Percentiles rank a stretch among this genome's conserved stretches.
Evolutionary conservation across 2,888 invertebrate species (phyloP).

Genomic region (Patella ulyssiponensis): DNA sequence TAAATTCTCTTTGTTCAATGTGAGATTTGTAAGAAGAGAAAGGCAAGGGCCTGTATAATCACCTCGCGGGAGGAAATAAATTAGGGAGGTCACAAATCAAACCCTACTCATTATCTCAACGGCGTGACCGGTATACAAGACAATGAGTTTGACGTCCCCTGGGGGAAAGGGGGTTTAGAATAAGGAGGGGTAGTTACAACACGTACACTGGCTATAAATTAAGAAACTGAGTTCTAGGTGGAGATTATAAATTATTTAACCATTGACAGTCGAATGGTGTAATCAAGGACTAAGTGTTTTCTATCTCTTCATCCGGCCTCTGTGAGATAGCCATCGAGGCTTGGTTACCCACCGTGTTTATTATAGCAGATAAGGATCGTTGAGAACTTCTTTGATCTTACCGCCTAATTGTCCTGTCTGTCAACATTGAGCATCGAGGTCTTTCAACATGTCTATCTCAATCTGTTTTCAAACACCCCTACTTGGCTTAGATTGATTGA

Average conservation of each 20-base stretch:
- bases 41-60: not conserved
- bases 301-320: too few species aligned
- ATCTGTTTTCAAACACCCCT: conserved; percentile 67
- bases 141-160: not conserved
- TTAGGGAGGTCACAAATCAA: conserved; percentile 10
- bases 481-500: conserved; percentile 63
- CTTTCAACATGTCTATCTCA: conserved; percentile 65
- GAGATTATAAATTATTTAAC: too few species aligned
- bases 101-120: not conserved
- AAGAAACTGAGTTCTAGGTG: too few species aligned
- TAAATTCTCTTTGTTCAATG: not conserved
- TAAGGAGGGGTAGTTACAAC: too few species aligned
- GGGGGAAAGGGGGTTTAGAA: conserved; percentile 4
- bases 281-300: too few species aligned
- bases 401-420: conserved; percentile 65
- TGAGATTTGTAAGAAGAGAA: not conserved
- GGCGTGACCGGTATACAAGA: not conserved
- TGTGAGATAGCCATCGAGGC: too few species aligned
- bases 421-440: conserved; percentile 58
- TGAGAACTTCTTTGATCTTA: conserved; percentile 56
- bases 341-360: conserved; percentile 52
- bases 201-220: too few species aligned
- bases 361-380: conserved; percentile 56
- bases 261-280: too few species aligned
- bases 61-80: not conserved